phyloP scores from a whole-genome alignment of 92 coral and sea anemone genomes.

The Porites cylindrica region DNA sequence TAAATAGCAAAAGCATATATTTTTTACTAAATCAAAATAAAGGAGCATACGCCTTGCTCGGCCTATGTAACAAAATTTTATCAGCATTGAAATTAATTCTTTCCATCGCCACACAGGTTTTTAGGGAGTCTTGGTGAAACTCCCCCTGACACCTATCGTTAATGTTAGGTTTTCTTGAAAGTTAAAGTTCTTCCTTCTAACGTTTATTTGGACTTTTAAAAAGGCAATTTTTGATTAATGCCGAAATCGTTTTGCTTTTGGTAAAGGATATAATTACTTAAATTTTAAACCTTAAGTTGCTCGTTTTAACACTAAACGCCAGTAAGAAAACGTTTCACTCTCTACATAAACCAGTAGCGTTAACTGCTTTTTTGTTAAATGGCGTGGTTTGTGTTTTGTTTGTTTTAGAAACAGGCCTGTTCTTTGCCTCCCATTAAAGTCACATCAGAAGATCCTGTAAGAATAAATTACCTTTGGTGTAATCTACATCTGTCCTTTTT shows the following conservation, averaged over 20 bases:
- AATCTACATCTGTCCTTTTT: not conserved
- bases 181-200: not conserved
- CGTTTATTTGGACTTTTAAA: not conserved
- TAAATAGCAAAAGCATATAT: not conserved
- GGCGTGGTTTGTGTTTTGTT: constrained; percentile 10
- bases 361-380: not conserved
- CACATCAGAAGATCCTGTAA: constrained; percentile 42
- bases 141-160: too few relatives aligned
- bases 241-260: too few relatives aligned
- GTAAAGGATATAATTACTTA: too few relatives aligned
- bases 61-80: too few relatives aligned
- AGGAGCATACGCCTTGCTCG: too few relatives aligned
- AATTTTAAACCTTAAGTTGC: too few relatives aligned
- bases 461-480: not conserved
- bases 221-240: not conserved
- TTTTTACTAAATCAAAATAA: not conserved
- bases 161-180: not conserved
- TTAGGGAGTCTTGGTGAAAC: too few relatives aligned
- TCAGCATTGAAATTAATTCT: too few relatives aligned
- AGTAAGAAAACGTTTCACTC: not conserved
- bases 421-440: constrained; percentile 45
- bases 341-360: not conserved
- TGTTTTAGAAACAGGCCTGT: constrained; percentile 42
- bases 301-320: too few relatives aligned
- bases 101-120: too few relatives aligned